Conservation (phyloP, 1,140 invertebrate species). For the Aphelenchoides fujianensis region DNA sequence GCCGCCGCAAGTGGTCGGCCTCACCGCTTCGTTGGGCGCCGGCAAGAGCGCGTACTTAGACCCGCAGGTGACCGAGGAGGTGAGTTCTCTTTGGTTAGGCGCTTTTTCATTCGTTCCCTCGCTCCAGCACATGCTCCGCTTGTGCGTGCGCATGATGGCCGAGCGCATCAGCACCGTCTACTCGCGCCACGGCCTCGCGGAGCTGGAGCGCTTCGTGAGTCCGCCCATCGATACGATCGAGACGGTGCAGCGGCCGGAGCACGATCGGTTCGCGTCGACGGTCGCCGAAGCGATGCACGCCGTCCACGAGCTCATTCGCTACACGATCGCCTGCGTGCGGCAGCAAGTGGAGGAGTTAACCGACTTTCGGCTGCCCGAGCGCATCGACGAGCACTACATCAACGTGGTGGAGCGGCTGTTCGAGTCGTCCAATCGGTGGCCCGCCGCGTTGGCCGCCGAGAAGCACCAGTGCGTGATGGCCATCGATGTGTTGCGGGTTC, state of each 20-base stretch:
- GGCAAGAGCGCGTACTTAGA: slow-evolving; percentile 30
- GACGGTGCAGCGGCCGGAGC: neutral
- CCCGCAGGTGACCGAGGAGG: slow-evolving; percentile 10
- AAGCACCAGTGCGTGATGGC: neutral
- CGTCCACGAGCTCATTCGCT: neutral
- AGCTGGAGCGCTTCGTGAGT: neutral
- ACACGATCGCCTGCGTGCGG: neutral
- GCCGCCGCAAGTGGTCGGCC: slow-evolving; percentile 49
- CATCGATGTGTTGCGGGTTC: neutral
- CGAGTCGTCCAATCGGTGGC: neutral
- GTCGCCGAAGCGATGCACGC: neutral
- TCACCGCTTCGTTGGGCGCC: slow-evolving; percentile 51
- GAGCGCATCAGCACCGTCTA: slow-evolving; percentile 35
- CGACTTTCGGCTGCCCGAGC: neutral
- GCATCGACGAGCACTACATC: neutral
- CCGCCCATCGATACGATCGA: slow-evolving; percentile 11
- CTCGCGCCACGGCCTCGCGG: neutral
- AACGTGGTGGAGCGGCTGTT: neutral
- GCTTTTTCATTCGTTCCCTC: neutral
- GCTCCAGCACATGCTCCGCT: slow-evolving; percentile 30
- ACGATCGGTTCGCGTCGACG: neutral
- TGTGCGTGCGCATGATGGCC: slow-evolving; percentile 35
- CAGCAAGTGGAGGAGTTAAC: neutral
- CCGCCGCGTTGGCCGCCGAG: neutral
- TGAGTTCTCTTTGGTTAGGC: no score